Evolutionary conservation across 1,140 invertebrate species (phyloP).

Genomic region (Uloborus diversus): DNA sequence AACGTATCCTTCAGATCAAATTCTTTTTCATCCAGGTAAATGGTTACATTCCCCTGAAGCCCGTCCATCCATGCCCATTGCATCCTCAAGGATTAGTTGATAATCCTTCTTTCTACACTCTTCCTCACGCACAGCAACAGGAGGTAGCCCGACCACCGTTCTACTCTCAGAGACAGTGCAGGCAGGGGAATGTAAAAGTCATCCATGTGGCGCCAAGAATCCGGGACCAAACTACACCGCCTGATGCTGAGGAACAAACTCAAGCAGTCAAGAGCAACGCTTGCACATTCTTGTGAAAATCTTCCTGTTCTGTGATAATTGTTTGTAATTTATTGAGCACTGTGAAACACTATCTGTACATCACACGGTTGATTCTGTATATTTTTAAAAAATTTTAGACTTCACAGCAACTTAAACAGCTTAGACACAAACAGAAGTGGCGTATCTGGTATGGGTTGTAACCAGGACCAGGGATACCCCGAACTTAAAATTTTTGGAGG

Average conservation of each 20-base stretch:
- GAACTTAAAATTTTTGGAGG: no score
- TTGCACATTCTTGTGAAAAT: constrained; percentile 19
- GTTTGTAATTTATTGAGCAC: no score
- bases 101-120: background rate
- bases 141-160: background rate
- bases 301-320: no score
- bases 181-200: constrained; percentile 20
- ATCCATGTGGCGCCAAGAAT: constrained; percentile 35
- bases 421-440: no score
- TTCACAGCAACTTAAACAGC: no score
- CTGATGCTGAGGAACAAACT: background rate
- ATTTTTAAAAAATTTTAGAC: no score
- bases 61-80: background rate
- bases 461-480: no score
- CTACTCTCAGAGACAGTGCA: background rate
- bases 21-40: background rate
- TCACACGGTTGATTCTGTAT: no score
- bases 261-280: constrained; percentile 23
- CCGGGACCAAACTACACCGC: background rate
- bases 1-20: no score
- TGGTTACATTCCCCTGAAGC: constrained; percentile 4
- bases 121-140: background rate
- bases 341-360: no score
- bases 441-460: no score
- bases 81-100: background rate